A percentile compares a stretch with the other conserved stretches of the same genome.
phyloP scores from a whole-genome alignment of 2,888 invertebrate species.

The Buathra laborator region DNA sequence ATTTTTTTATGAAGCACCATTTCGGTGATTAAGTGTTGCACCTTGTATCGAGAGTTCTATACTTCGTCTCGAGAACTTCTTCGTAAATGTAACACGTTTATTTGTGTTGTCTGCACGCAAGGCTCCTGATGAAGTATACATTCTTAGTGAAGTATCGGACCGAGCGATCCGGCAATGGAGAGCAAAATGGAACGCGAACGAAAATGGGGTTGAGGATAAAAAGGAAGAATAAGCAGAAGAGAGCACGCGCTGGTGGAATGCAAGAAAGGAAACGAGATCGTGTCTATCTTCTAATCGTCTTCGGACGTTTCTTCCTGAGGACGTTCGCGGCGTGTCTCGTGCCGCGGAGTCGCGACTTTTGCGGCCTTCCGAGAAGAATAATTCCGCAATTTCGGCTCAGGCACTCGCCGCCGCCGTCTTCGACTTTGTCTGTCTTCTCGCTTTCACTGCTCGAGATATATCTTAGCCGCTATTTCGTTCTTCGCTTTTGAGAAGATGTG shows the following conservation, averaged over 20 bases:
- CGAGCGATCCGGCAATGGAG: background rate
- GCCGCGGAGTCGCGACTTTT: constrained; percentile 40
- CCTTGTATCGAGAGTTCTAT: background rate
- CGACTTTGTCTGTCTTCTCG: constrained; percentile 23
- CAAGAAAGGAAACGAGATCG: constrained; percentile 63
- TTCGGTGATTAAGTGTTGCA: background rate
- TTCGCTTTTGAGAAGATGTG: constrained; percentile 25
- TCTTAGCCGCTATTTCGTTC: constrained; percentile 1
- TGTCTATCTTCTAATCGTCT: constrained; percentile 70
- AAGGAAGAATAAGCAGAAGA: background rate
- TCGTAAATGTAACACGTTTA: background rate
- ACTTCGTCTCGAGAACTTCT: background rate
- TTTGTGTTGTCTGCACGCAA: background rate
- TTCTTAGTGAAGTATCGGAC: background rate
- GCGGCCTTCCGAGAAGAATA: constrained; percentile 74
- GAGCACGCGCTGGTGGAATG: constrained; percentile 32
- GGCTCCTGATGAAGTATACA: background rate
- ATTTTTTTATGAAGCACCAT: background rate
- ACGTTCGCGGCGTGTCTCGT: constrained; percentile 63
- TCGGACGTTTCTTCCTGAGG: constrained; percentile 65
- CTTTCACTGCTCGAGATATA: constrained; percentile 6
- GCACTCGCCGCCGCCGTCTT: constrained; percentile 66
- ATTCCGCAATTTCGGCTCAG: constrained; percentile 76
- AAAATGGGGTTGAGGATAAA: background rate
- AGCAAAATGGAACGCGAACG: constrained; percentile 8